Evolutionary conservation across 1,140 invertebrate species (phyloP), one percentile per base, ranked within the genome.

Genomic region (Pogonus chalceus): DNA sequence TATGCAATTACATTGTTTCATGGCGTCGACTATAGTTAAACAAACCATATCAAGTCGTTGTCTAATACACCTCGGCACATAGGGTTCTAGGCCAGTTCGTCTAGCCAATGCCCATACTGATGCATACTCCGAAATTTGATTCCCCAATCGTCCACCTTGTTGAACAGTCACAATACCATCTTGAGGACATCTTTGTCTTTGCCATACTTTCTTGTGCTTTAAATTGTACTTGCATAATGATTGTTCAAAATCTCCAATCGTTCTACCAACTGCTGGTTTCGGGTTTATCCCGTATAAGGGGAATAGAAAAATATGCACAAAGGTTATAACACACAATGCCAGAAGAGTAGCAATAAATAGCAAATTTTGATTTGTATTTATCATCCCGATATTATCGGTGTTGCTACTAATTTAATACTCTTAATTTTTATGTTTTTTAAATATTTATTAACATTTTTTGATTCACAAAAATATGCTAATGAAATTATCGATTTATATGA

Each of bases 91-190:
- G 2, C 79, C 76, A 9, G 80, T 81, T 47, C 75, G 65, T 53
- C 76, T 51, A 58, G 63, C 76, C 60, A 70, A 65, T 0, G 79
- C 80, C 76, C 77, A 82, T 2, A 81, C 76, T 0, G 78, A 77
- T 0, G 76, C 79, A 56, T 82, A 82, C 54, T 81, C 78, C 75
- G 78, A 81, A 62, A 83, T 82, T 60, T 80, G 79, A 64, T 83
- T 82, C 35, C 81, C 83, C 49, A 84, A 59, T 51, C 79, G 65
- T 21, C 76, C 77, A 56, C 74, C 74, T 63, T 75, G 69, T 54
- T 58, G 23, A 53, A 57, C 31, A 57, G 73, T 73, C 31, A 78
- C 73, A 53, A 79, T 72, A 54, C 58, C 43, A 59, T 61, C 26
- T 58, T 61, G 52, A 58, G 63, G 53, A 60, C 58, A 23, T 70